phyloP scores from a whole-genome alignment of 2,888 invertebrate species.

The Philereme transversata region DNA sequence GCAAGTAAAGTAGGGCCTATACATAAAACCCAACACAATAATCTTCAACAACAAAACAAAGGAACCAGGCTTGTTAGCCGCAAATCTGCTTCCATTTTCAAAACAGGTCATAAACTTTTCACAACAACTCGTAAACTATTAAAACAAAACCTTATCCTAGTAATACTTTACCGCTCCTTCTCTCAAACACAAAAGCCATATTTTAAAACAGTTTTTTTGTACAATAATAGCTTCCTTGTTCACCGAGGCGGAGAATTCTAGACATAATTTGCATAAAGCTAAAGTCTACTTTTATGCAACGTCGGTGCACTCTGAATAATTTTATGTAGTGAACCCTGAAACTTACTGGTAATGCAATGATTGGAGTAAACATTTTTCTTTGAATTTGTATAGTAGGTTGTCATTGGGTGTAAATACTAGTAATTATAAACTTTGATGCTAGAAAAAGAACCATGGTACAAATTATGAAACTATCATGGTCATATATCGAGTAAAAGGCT shows the following conservation, averaged over 20 bases:
- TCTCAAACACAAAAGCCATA: conserved; percentile 39
- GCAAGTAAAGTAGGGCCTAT: no score
- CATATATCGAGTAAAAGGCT: no score
- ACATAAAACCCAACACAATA: not conserved
- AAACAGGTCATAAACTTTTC: conserved; percentile 10
- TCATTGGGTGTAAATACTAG: no score
- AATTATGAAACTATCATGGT: no score
- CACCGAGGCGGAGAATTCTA: conserved; percentile 23
- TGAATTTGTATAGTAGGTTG: no score
- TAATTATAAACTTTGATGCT: no score
- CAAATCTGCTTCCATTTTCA: conserved; percentile 8
- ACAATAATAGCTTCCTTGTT: conserved; percentile 41
- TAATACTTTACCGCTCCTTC: conserved; percentile 28
- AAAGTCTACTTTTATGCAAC: conserved; percentile 33
- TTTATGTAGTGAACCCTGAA: conserved; percentile 41
- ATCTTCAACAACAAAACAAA: not conserved
- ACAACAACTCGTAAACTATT: conserved; percentile 20
- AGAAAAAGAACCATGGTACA: no score
- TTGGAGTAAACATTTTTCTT: conserved; percentile 28
- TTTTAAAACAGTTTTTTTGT: conserved; percentile 36
- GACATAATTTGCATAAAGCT: conserved; percentile 30
- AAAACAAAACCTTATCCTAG: conserved; percentile 24
- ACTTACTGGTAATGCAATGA: conserved; percentile 40
- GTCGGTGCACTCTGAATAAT: conserved; percentile 30
- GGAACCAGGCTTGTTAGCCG: not conserved